phyloP scores from a whole-genome alignment of 2,797 vertebrate genomes.

The Pteronotus mesoamericanus region DNA sequence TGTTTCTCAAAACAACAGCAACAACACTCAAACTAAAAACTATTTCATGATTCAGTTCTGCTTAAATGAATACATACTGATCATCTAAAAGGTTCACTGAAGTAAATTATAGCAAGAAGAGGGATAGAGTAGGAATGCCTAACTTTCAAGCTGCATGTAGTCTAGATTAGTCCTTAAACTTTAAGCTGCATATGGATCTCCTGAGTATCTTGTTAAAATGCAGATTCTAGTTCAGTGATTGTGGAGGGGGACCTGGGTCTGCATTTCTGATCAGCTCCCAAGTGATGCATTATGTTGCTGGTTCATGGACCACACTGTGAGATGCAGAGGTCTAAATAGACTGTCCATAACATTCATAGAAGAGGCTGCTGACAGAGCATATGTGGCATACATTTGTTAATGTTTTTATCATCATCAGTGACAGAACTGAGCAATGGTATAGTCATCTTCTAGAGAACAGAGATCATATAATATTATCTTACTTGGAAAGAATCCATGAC shows the following conservation, averaged over 20 bases:
- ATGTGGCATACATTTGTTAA: background rate
- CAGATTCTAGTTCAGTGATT: background rate
- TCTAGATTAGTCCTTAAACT: background rate
- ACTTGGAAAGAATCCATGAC: background rate
- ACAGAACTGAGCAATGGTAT: background rate
- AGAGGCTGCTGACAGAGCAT: background rate
- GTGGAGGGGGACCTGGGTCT: background rate
- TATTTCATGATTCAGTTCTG: background rate
- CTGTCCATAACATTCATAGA: background rate
- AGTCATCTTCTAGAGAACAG: background rate
- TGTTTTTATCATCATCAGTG: background rate
- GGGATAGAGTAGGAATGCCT: background rate
- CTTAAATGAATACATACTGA: background rate
- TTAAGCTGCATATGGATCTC: background rate
- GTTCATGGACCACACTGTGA: background rate
- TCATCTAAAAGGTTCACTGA: background rate
- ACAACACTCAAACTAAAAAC: background rate
- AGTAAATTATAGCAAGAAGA: background rate
- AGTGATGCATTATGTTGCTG: background rate
- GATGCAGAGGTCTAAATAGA: background rate
- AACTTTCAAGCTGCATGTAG: background rate
- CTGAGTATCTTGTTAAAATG: background rate
- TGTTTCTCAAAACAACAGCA: background rate
- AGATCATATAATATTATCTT: background rate
- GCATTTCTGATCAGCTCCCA: background rate